These are phyloP conservation scores for Amblyornis subalaris DNA, from an alignment of 2,113 vertebrate species.

Conservation along the genomic window DNA sequence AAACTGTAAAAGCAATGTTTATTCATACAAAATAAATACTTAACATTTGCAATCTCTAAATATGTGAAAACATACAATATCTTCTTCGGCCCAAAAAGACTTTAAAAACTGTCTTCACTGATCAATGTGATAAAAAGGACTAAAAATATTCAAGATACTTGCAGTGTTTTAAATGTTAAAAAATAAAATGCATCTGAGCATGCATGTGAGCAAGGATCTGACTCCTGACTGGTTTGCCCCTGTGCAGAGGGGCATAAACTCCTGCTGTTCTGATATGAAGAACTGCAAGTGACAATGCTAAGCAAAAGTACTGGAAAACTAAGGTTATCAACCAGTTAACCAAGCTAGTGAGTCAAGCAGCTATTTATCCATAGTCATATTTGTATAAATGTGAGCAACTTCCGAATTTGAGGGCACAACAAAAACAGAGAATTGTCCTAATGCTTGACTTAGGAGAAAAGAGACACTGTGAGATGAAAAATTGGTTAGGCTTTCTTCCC, in stretches of 20 bases:
- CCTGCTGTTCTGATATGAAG: background rate
- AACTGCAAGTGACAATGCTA: background rate
- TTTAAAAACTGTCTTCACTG: background rate
- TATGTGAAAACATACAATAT: background rate
- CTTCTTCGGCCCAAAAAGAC: background rate
- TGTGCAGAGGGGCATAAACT: background rate
- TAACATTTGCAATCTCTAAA: background rate
- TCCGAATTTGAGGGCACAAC: background rate
- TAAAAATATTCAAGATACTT: background rate
- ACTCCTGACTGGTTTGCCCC: background rate
- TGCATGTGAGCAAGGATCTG: background rate
- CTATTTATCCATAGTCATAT: background rate
- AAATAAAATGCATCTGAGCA: background rate
- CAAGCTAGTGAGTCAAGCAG: background rate
- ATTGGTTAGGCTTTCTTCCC: background rate
- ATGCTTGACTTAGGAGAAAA: background rate
- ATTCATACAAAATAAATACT: background rate
- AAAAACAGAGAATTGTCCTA: background rate
- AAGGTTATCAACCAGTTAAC: background rate
- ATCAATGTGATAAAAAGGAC: background rate
- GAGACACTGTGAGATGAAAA: background rate
- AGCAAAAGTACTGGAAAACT: background rate
- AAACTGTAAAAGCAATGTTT: background rate
- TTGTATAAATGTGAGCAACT: background rate
- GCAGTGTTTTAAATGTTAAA: background rate